These are phyloP conservation scores for Lates calcarifer DNA, from an alignment of 2,113 vertebrate genomes.

Conservation along the genomic window DNA sequence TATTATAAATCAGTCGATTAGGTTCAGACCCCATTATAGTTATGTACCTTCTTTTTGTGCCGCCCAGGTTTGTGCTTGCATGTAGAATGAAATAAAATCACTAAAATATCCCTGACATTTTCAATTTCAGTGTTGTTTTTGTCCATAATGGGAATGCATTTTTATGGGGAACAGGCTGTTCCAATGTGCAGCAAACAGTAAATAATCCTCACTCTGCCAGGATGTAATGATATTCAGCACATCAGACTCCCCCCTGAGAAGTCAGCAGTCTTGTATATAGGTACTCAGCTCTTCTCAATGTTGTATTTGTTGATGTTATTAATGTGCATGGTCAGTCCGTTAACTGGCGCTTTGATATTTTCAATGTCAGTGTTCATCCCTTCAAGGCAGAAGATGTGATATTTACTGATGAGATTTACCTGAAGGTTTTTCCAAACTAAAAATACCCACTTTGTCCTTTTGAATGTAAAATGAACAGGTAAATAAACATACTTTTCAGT, in stretches of 20 bases:
- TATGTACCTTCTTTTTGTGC: conserved; percentile 36
- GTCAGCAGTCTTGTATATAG: neutral
- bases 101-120: conserved; percentile 70
- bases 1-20: conserved; percentile 27
- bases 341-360: neutral
- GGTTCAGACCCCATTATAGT: conserved; percentile 37
- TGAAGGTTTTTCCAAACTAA: neutral
- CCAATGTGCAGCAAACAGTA: conserved; percentile 59
- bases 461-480: conserved; percentile 17
- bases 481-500: conserved; percentile 13
- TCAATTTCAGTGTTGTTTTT: conserved; percentile 65
- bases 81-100: conserved; percentile 58
- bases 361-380: conserved; percentile 8
- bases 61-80: conserved; percentile 4
- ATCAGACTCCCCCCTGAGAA: conserved; percentile 27
- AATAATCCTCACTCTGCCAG: conserved; percentile 53
- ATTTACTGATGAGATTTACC: neutral
- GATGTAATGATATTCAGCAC: conserved; percentile 56
- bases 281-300: conserved; percentile 20
- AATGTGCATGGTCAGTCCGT: neutral
- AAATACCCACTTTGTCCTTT: neutral
- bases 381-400: neutral
- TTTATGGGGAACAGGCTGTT: conserved; percentile 60
- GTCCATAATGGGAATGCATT: conserved; percentile 56
- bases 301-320: conserved; percentile 13